Evolutionary conservation across 2,888 invertebrate genomes (phyloP).

Genomic region (Strigamia maritima): DNA sequence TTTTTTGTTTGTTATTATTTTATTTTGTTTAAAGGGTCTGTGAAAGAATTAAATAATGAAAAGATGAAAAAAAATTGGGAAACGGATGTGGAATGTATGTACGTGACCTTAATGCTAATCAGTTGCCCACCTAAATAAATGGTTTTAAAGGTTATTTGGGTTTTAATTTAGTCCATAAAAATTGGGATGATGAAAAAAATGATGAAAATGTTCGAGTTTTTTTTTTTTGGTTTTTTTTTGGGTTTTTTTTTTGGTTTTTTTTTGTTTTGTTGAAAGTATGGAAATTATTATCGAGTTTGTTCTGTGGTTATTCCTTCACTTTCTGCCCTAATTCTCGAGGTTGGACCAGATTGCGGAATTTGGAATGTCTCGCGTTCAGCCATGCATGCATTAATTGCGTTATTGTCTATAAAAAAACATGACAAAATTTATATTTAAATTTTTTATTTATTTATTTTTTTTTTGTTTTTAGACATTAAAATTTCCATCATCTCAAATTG

Average conservation of each 20-base stretch:
- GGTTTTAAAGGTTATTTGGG: background rate
- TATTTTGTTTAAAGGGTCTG: background rate
- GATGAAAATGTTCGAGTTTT: no score
- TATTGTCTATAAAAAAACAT: background rate
- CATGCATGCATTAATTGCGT: background rate
- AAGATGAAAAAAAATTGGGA: background rate
- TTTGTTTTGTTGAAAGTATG: background rate
- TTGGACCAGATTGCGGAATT: background rate
- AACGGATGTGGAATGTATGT: background rate
- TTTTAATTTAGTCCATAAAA: background rate
- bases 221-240: background rate
- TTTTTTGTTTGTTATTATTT: background rate
- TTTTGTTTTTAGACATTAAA: constrained; percentile 37
- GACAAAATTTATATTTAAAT: background rate
- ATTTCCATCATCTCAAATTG: constrained; percentile 39
- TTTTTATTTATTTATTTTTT: background rate
- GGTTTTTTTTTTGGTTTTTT: background rate
- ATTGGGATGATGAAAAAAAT: no score
- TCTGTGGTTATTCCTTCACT: background rate
- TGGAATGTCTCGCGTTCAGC: background rate
- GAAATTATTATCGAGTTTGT: background rate
- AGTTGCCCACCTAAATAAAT: background rate
- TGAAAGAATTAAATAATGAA: background rate
- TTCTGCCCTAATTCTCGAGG: background rate
- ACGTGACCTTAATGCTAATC: background rate